Base-by-base conservation (phyloP, 2,797 vertebrate species). In the Arrhamphus sclerolepis region DNA sequence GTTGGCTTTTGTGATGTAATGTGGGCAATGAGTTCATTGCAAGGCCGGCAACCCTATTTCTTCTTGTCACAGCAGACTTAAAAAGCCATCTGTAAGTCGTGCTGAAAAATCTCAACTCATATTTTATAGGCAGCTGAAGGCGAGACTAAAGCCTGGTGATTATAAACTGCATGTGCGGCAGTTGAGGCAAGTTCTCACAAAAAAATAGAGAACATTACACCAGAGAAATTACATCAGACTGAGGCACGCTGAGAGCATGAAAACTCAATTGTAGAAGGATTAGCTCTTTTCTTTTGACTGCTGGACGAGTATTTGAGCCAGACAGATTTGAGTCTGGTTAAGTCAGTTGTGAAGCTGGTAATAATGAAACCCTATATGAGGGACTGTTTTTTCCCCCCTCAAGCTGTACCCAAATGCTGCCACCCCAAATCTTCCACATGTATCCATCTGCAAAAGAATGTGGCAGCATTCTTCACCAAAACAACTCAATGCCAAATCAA, bases 401-500 rank as follows among this genome's bases (percentile, higher is more conserved):
- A 4, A 16, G 41, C 48, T 20, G 44, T 57, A 49, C 21, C 48
- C 22, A 59, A 67, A 50, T 52, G 49, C 42, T 28, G 43, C 43
- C 54, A 61, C 46, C 19, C 20, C 51, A 6, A 3, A 40, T 29
- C 46, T 50, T 28, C 22, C 17, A 41, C 34, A 11, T n/a, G 61
- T 19, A 7, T 55, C 76, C 68, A 77, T 70, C 64, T 41, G 5
- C 51, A 38, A 51, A 80, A 74, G 82, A 88, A 86, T 89, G 82
- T 82, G 65, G 76, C 80, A 60, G 66, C 60, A 75, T 77, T 85
- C 77, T 76, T 75, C 22, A 56, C 76, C 75, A 77, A 79, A 77
- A 86, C 80, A 89, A 75, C 77, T 87, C 83, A 60, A 77, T 78
- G 83, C 80, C 82, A 83, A 86, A 87, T 86, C 81, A 59, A 72